A percentile compares a stretch with the other conserved stretches of the same genome.
These are phyloP conservation scores for Drosophila sechellia DNA, from an alignment of 1,140 invertebrate genomes.

Conservation along the genomic window DNA sequence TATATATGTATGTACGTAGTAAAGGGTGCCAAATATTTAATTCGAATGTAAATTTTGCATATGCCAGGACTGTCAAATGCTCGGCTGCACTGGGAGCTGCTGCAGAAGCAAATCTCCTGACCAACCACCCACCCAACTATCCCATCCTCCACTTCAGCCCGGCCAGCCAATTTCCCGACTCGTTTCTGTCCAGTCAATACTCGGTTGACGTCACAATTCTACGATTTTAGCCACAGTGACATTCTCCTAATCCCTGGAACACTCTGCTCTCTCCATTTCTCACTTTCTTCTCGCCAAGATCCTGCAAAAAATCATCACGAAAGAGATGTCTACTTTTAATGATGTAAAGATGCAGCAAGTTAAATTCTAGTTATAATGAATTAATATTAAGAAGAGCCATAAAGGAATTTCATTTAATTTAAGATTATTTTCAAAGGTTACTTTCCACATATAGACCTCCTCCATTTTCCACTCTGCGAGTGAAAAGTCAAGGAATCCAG, in stretches of 20 bases:
- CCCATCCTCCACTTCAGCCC: neutral
- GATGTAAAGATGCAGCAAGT: no score
- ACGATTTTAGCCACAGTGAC: slow-evolving; percentile 14
- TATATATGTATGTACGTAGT: neutral
- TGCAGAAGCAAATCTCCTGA: slow-evolving; percentile 2
- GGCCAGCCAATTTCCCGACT: slow-evolving; percentile 23
- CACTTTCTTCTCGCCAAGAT: neutral
- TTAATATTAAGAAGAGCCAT: no score
- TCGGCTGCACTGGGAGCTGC: slow-evolving; percentile 46
- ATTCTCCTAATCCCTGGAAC: slow-evolving; percentile 23
- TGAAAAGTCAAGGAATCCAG: slow-evolving; percentile 9
- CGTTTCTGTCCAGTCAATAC: slow-evolving; percentile 25
- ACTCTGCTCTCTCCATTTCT: neutral
- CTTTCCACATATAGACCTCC: neutral
- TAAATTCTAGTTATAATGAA: no score
- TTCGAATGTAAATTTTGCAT: slow-evolving; percentile 66
- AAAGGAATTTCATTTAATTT: no score
- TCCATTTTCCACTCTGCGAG: neutral
- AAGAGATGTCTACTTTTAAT: neutral
- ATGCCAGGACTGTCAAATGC: slow-evolving; percentile 63
- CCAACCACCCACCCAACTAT: neutral
- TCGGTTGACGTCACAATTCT: slow-evolving; percentile 24
- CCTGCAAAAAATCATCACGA: neutral
- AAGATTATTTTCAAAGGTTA: no score
- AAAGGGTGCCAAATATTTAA: slow-evolving; percentile 52